A percentile compares a stretch with the other conserved stretches of the same genome.
Evolutionary conservation across 2,113 vertebrate genomes (phyloP).

Genomic region (Zosterops borbonicus): DNA sequence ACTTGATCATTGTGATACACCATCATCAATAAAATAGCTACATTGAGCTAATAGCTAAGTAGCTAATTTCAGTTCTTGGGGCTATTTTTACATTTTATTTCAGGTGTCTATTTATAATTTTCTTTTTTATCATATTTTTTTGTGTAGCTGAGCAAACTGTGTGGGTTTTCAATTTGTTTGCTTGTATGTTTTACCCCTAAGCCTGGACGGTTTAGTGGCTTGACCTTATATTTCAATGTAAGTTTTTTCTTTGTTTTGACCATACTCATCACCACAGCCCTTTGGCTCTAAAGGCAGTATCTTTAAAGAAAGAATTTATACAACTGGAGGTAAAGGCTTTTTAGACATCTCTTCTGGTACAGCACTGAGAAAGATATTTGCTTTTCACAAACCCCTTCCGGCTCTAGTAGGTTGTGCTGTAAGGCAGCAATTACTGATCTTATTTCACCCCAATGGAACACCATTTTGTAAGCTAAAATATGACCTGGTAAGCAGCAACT

Average conservation of each 20-base stretch:
- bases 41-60: background rate
- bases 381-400: background rate
- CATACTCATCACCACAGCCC: background rate
- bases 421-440: background rate
- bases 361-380: background rate
- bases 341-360: background rate
- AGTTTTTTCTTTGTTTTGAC: background rate
- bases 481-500: background rate
- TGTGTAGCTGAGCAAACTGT: background rate
- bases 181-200: background rate
- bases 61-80: background rate
- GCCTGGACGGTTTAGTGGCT: background rate
- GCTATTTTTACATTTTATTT: background rate
- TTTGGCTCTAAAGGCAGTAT: background rate
- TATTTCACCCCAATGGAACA: background rate
- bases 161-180: background rate
- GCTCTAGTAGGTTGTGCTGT: background rate
- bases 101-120: background rate
- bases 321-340: background rate
- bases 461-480: background rate
- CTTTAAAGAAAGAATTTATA: background rate
- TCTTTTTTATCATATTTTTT: background rate
- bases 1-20: accelerated
- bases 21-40: background rate
- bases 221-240: background rate